Base-by-base conservation (phyloP, 1,140 invertebrate genomes). In the Patella vulgata region DNA sequence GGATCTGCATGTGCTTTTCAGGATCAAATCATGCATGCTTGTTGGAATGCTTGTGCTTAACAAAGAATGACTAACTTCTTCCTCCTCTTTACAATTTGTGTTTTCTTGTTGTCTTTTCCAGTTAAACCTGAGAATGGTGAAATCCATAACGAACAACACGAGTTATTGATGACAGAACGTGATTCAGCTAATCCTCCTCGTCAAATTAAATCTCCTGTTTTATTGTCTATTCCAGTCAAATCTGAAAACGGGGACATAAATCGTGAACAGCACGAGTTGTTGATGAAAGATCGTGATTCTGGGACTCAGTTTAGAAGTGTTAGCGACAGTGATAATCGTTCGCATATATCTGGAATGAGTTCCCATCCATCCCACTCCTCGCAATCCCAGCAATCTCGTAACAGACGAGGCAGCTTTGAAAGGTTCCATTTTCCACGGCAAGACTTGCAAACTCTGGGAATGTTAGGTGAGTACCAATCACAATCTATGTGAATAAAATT, bases 381-480 rank as follows among this genome's bases (percentile, higher is more conserved):
- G 19, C 74, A 78, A 55, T 80, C 80, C 36, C 79, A 79, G 30
- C 78, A 82, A 40, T 93, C 91, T 0, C 82, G 83, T n/a, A 73
- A 67, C 50, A 59, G 73, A 19, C 90, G 91, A 77, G 66, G 66
- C 25, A 90, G 89, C 44, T 93, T 91, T 71, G 93, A 95, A 40
- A 91, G 91, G 68, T 82, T 95, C 6, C 84, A 89, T 0, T 88
- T 93, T 50, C 90, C 92, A 0, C 85, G 93, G 47, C 87, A 88
- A 17, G 87, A 92, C 60, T 83, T 97, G 0, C 89, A 89, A 4
- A 93, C 95, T 46, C 85, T 93, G 27, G 92, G 94, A 62, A 89
- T 93, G 8, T 86, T 97, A 61, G 89, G 89, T 88, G 75, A 74
- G 77, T 44, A 23, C 9, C 36, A n/a, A n/a, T n/a, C n/a, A n/a